Evolutionary conservation across 1,140 invertebrate species (phyloP).

Genomic region (Eurosta solidaginis): DNA sequence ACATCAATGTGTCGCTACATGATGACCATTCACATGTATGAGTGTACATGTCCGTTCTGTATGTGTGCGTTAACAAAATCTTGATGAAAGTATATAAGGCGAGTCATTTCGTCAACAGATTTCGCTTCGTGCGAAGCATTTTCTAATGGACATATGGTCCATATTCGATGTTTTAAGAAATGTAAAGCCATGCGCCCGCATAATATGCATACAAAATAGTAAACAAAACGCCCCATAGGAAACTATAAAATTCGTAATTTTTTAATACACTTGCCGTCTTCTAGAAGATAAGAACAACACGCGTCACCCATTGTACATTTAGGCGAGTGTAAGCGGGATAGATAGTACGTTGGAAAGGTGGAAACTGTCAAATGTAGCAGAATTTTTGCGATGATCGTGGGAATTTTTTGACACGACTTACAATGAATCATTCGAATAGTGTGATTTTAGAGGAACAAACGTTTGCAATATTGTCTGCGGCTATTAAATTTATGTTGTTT

Average conservation of each 20-base stretch:
- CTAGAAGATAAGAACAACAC: neutral
- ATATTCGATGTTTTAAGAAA: neutral
- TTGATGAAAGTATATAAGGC: conserved; percentile 34
- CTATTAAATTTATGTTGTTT: neutral
- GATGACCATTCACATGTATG: conserved; percentile 9
- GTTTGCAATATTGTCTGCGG: neutral
- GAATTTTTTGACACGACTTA: conserved; percentile 14
- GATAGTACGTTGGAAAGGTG: neutral
- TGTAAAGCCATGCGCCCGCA: conserved; percentile 21
- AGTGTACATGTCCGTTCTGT: neutral
- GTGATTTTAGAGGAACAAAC: conserved; percentile 4
- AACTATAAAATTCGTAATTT: neutral
- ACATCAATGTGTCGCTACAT: neutral
- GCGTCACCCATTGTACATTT: neutral
- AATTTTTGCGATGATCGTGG: conserved; percentile 1
- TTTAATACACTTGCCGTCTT: neutral
- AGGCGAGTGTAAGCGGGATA: conserved; percentile 24
- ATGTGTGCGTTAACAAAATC: conserved; percentile 33
- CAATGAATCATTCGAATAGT: conserved; percentile 4
- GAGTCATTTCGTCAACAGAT: conserved; percentile 33
- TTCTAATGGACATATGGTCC: neutral
- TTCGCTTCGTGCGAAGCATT: conserved; percentile 33
- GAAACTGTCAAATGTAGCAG: neutral
- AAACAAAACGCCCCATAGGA: neutral
- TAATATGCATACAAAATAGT: conserved; percentile 9